Base-by-base conservation (phyloP, 2,113 vertebrate species). In the Gymnogyps californianus region DNA sequence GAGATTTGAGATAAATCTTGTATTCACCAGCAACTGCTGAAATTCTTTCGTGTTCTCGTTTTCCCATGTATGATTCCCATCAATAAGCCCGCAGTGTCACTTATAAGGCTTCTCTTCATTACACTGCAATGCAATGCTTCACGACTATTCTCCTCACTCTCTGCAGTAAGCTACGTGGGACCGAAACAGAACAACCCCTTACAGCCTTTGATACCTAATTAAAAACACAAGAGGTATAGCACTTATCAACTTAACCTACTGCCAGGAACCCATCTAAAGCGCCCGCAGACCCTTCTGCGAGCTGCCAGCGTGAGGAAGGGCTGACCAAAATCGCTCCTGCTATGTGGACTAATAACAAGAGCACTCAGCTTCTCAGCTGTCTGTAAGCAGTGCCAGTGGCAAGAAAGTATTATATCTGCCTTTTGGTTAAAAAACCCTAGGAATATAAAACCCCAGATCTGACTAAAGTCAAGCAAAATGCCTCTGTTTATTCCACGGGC, bases 251-350 rank as follows among this genome's bases (percentile, higher is more conserved):
- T 81, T 49, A 36, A 70, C 36, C 67, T 6, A 16, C 58, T 88
- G 75, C 78, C 83, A 77, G 52, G 47, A 86, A 28, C 47, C 52
- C 8, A 7, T 3, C 42, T 42, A 34, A 42, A 64, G 82, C 29
- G 24, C n/a, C 38, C 0, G 0, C 24, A 34, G 58, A 40, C 21
- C 62, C 7, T 0, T 18, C 52, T 9, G 20, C 1, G 6, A 87
- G 31, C 77, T 67, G 80, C 46, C 76, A 38, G 24, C 6, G 0
- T 5, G n/a, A 2, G 1, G 42, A 46, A 72, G 24, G 59, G 46
- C 47, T 72, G 54, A 28, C 71, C 79, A 57, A 34, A 36, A 42
- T 10, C 16, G 2, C n/a, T 51, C 47, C 34, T 29, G n/a, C 25
- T 65, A 6, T 1, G 3, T 17, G 74, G 32, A 44, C 61, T 64